Evolutionary conservation across 2,797 vertebrate genomes (phyloP), one percentile per base, ranked within the genome.

Genomic region (Ptychadena robeensis): DNA sequence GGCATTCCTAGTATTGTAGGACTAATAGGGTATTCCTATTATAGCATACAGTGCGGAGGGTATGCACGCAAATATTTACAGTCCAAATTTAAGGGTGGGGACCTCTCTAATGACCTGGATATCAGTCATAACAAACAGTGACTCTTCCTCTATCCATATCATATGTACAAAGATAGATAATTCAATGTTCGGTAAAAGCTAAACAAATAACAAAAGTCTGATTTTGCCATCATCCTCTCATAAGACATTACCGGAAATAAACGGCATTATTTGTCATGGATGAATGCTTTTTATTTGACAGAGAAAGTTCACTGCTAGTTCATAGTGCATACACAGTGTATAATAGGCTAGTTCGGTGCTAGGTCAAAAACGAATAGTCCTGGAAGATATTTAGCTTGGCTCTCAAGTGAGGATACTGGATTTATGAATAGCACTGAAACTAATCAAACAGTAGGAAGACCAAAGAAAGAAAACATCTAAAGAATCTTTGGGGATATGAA

Each of bases 301-400:
- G 5, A n/a, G 11, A 66, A 77, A 66, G 74, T 44, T 77, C 63
- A 77, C 25, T 5, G 25, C 3, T 64, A 65, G 73, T 64, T 75
- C 73, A 75, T 34, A 8, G 18, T 8, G 22, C 34, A 63, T 4
- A 9, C 32, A 38, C 15, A 22, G 44, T n/a, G 1, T 22, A 53
- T 53, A 53, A 5, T 18, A 53, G 15, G 8, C 44, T 22, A 53
- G 44, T 53, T 53, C 44, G 7, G 6, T 53, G 44, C 44, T 53
- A 18, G 44, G 8, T 22, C 15, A 53, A 5, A 15, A 18, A 2
- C 18, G 40, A 15, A 44, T 14, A 44, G 14, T 44, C 14, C 40
- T 18, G 12, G 40, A 4, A 53, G 44, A 22, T 6, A 11, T 38
- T 53, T 15, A 44, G 40, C 18, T 53, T 5, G 15, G 15, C 44